phyloP scores from a whole-genome alignment of 30 jellyfish, hydroid and myxozoan genomes.

The Aurelia sp. region DNA sequence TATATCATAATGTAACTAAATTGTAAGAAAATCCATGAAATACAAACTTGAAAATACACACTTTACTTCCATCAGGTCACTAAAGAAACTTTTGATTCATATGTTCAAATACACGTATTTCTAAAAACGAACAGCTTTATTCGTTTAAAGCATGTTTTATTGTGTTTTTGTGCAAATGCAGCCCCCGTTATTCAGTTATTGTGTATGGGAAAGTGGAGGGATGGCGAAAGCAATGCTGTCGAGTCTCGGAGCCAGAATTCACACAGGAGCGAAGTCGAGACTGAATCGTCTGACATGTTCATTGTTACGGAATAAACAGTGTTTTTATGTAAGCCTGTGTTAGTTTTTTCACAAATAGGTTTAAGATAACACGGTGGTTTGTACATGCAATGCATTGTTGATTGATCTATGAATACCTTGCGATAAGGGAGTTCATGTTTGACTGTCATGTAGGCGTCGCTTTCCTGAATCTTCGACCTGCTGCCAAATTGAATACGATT shows the following conservation, averaged over 20 bases:
- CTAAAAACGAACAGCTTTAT: too few relatives aligned
- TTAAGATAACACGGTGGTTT: conserved; percentile 21
- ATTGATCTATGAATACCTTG: conserved; percentile 19
- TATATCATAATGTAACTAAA: too few relatives aligned
- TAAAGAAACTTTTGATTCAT: too few relatives aligned
- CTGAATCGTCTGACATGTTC: conserved; percentile 19
- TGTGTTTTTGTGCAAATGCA: too few relatives aligned
- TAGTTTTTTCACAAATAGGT: conserved; percentile 31
- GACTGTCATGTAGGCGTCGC: conserved; percentile 9
- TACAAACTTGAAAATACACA: too few relatives aligned
- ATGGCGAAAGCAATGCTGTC: neutral
- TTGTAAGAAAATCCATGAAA: too few relatives aligned
- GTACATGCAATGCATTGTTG: conserved; percentile 19
- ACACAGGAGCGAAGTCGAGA: conserved; percentile 23
- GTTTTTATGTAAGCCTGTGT: conserved; percentile 24
- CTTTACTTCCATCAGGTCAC: too few relatives aligned
- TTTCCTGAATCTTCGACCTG: conserved; percentile 8
- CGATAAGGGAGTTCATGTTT: conserved; percentile 25
- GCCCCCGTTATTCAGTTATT: too few relatives aligned
- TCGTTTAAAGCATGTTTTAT: too few relatives aligned
- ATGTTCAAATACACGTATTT: too few relatives aligned
- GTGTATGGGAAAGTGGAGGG: too few relatives aligned
- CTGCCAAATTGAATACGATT: conserved; percentile 6
- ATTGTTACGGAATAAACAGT: conserved; percentile 23
- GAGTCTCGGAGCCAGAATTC: conserved; percentile 31